A percentile compares a stretch with the other conserved stretches of the same genome.
Conservation (phyloP, 2,888 invertebrate genomes). For the Luperina nickerlii region DNA sequence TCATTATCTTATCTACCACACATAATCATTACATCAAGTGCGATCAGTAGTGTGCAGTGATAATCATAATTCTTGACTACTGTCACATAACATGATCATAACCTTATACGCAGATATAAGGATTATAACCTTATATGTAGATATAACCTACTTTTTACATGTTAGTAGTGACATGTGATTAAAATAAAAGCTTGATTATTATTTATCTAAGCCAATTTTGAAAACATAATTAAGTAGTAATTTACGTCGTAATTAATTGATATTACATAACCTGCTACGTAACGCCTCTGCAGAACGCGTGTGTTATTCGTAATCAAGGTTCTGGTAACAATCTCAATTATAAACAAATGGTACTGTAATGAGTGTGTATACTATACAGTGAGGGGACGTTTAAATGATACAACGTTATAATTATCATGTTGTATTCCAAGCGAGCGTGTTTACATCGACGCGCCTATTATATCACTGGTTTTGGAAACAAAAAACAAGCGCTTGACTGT, state of each 20-base stretch:
- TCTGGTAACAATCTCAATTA: not conserved
- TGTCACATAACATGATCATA: not conserved
- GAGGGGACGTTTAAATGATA: not conserved
- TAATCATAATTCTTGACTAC: conserved; percentile 2
- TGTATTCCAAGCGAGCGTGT: too few relatives aligned
- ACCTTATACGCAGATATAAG: not conserved
- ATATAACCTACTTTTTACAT: too few relatives aligned
- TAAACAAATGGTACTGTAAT: not conserved
- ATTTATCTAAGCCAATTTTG: not conserved
- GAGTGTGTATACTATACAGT: not conserved
- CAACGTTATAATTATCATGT: too few relatives aligned
- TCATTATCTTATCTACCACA: not conserved
- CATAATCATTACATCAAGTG: not conserved
- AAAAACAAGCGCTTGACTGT: too few relatives aligned
- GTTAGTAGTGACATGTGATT: not conserved
- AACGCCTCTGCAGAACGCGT: not conserved
- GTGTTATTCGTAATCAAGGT: not conserved
- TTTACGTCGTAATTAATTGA: not conserved
- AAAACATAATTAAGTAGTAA: not conserved
- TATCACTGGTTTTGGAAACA: too few relatives aligned
- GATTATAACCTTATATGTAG: too few relatives aligned
- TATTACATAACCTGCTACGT: not conserved
- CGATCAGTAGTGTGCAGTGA: conserved; percentile 8
- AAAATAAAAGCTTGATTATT: not conserved
- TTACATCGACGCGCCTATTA: too few relatives aligned